Evolutionary conservation across 2,113 vertebrate species (phyloP), one percentile per base, ranked within the genome.

Genomic region (Limanda limanda): DNA sequence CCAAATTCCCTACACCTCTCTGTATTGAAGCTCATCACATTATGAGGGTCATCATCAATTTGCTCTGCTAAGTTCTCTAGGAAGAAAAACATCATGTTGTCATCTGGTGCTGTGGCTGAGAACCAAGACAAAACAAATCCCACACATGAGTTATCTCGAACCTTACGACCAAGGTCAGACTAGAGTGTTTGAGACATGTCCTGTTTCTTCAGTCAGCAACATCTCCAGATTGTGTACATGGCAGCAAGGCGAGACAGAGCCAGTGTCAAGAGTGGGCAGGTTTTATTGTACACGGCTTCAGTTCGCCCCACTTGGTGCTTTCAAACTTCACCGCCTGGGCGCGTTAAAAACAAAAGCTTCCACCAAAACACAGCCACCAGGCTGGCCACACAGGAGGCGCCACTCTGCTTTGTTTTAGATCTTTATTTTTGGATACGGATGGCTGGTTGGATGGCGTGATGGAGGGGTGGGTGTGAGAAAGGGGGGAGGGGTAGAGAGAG

Each of bases 341-440:
- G 64, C 3, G 25, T 47, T 51, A 4, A 51, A 71, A 73, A 63
- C n/a, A 68, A 82, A 76, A 17, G 15, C 60, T 45, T 59, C 54
- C 54, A 60, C 62, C 59, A 51, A 72, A 79, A 84, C 75, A 71
- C 60, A 45, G 57, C 59, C 65, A 76, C 72, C 74, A 74, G 45
- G 72, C 71, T 24, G 40, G 59, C 78, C 4, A 6, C 83, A 80
- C 79, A 87, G 86, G 86, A 79, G 83, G 72, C 68, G 78, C 55
- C 57, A 86, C 82, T 89, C 76, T 88, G 75, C 81, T 84, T 77
- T 83, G 85, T 83, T 71, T 86, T 47, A 66, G 68, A 76, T 77
- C 78, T 83, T 88, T 88, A 80, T 75, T 87, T 84, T 81, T 83
- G 75, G 75, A 31, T 6, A 31, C 27, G 27, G 31, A 67, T 72